Evolutionary conservation across 2,888 invertebrate genomes (phyloP).

Genomic region (Ferrisia virgata): DNA sequence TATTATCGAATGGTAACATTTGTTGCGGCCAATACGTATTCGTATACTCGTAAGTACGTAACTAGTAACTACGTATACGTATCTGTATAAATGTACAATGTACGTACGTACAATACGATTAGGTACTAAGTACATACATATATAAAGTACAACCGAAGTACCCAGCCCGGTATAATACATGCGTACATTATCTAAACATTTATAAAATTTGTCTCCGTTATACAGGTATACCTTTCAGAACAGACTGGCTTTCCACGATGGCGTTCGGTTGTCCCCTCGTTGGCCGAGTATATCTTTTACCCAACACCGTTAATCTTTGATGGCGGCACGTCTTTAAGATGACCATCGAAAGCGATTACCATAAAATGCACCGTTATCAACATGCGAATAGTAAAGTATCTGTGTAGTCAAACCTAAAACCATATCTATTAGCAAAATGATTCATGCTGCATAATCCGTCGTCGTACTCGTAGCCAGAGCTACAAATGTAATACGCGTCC

Average conservation of each 20-base stretch:
- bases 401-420: conserved; percentile 8
- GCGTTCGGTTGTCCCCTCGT: not conserved
- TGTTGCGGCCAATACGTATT: too few relatives aligned
- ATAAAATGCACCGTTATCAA: conserved; percentile 36
- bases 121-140: too few relatives aligned
- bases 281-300: not conserved
- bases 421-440: conserved; percentile 3
- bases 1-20: too few relatives aligned
- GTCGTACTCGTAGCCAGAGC: too few relatives aligned
- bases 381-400: not conserved
- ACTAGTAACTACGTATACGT: too few relatives aligned
- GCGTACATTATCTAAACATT: not conserved
- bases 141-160: too few relatives aligned
- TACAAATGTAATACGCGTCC: not conserved
- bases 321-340: conserved; percentile 31
- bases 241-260: not conserved
- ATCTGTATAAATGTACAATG: too few relatives aligned
- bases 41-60: too few relatives aligned
- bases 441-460: conserved; percentile 28
- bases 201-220: conserved; percentile 8
- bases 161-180: too few relatives aligned
- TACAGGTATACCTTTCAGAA: too few relatives aligned
- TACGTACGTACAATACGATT: too few relatives aligned
- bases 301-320: conserved; percentile 27
- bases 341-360: conserved; percentile 37